These are phyloP conservation scores for Ginglymostoma cirratum DNA, from an alignment of 2,113 vertebrate species.

Conservation along the genomic window DNA sequence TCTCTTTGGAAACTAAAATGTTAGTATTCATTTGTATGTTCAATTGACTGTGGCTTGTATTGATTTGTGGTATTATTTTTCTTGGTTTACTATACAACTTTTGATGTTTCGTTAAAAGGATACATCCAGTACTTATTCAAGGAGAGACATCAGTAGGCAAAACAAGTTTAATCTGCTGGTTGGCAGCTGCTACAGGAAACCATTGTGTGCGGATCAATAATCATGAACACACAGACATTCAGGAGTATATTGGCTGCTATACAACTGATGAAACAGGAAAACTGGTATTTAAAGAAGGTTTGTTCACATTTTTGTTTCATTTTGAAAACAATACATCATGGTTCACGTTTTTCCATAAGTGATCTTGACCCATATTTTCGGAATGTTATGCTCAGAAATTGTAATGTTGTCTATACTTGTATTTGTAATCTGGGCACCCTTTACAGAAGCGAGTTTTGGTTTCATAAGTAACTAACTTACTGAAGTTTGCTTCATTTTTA, in stretches of 20 bases:
- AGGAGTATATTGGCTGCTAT: slow-evolving; percentile 96
- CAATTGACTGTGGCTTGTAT: not conserved
- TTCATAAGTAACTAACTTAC: not conserved
- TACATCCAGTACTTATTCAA: slow-evolving; percentile 85
- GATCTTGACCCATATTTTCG: not conserved
- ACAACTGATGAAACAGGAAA: slow-evolving; percentile 80
- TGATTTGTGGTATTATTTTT: not conserved
- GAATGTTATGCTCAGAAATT: no score
- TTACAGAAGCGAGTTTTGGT: not conserved
- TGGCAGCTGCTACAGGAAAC: slow-evolving; percentile 84
- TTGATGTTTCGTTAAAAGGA: slow-evolving; percentile 56
- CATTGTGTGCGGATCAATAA: slow-evolving; percentile 95
- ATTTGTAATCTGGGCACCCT: not conserved
- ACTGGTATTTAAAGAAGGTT: slow-evolving; percentile 86
- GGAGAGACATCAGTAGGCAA: slow-evolving; percentile 96
- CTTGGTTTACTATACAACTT: not conserved
- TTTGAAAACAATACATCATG: not conserved
- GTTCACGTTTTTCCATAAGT: not conserved
- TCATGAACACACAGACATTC: slow-evolving; percentile 95
- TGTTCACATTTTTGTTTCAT: not conserved
- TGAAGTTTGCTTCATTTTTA: not conserved
- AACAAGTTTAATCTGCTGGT: slow-evolving; percentile 87
- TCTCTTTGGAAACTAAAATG: not conserved
- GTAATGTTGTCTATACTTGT: not conserved
- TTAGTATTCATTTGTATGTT: not conserved